These are phyloP conservation scores for Strigamia transsilvanica DNA, from an alignment of 2,888 invertebrate genomes.

Conservation along the genomic window DNA sequence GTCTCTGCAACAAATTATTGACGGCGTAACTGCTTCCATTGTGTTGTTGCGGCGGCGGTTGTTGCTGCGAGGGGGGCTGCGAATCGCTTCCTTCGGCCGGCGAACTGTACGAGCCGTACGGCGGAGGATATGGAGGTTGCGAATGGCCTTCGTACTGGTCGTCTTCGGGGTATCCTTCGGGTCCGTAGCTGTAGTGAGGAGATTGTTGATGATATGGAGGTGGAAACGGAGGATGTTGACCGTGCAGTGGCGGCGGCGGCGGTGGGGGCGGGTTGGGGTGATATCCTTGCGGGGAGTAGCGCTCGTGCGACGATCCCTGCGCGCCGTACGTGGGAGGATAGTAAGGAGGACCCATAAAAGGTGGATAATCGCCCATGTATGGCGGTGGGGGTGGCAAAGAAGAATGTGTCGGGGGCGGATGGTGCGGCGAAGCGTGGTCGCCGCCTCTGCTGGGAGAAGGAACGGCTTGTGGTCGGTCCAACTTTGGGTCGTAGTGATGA, in stretches of 20 bases:
- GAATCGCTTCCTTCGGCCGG: conserved; percentile 41
- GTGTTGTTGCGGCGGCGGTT: conserved; percentile 36
- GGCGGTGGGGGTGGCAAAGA: conserved; percentile 28
- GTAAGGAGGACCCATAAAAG: conserved; percentile 49
- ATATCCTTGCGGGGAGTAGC: conserved; percentile 44
- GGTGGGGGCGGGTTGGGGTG: conserved; percentile 53
- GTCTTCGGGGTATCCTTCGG: conserved; percentile 54
- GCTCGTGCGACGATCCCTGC: conserved; percentile 46
- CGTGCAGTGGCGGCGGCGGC: conserved; percentile 59
- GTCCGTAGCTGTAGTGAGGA: conserved; percentile 54
- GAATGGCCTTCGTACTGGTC: conserved; percentile 55
- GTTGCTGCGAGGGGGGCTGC: background rate
- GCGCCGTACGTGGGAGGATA: conserved; percentile 40
- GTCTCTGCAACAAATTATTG: conserved; percentile 54
- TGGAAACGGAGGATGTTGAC: conserved; percentile 56
- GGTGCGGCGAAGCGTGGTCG: conserved; percentile 46
- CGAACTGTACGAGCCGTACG: conserved; percentile 24
- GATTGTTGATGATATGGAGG: conserved; percentile 57
- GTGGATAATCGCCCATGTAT: conserved; percentile 17
- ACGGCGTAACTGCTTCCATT: conserved; percentile 55
- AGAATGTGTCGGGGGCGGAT: conserved; percentile 24
- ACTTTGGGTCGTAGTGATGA: conserved; percentile 55
- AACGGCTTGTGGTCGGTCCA: conserved; percentile 54
- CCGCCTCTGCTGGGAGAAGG: conserved; percentile 22
- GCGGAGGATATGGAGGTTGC: conserved; percentile 52